phyloP scores from a whole-genome alignment of 2,113 vertebrate species.

The Neogale vison region DNA sequence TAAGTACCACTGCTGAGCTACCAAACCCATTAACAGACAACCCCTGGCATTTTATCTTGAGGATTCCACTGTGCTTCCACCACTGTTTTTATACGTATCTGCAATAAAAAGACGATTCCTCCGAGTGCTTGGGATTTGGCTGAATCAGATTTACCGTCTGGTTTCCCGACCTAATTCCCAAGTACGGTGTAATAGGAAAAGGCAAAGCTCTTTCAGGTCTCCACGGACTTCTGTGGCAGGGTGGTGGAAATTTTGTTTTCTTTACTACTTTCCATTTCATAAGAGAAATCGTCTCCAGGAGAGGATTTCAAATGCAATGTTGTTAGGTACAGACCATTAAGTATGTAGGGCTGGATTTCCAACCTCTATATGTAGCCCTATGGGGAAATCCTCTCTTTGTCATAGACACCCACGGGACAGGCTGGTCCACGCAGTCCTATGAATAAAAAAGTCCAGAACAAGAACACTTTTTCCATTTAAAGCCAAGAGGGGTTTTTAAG shows the following conservation, averaged over 20 bases:
- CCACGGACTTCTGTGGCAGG: slow-evolving; percentile 40
- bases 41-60: slow-evolving; percentile 74
- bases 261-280: slow-evolving; percentile 70
- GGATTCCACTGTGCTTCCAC: slow-evolving; percentile 68
- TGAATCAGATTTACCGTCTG: slow-evolving; percentile 75
- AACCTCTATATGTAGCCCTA: not conserved
- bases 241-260: slow-evolving; percentile 55
- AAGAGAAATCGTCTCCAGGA: slow-evolving; percentile 64
- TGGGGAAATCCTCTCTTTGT: slow-evolving; percentile 48
- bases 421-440: not conserved
- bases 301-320: slow-evolving; percentile 66
- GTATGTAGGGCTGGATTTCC: slow-evolving; percentile 52
- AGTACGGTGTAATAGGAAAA: slow-evolving; percentile 60
- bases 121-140: slow-evolving; percentile 70
- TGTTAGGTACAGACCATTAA: slow-evolving; percentile 70
- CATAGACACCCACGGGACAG: slow-evolving; percentile 13
- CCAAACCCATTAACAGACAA: slow-evolving; percentile 68
- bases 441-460: slow-evolving; percentile 47
- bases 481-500: not conserved
- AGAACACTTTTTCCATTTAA: slow-evolving; percentile 17
- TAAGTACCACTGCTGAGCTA: slow-evolving; percentile 55
- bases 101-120: slow-evolving; percentile 77
- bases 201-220: slow-evolving; percentile 48
- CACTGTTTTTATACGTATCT: slow-evolving; percentile 78
- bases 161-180: slow-evolving; percentile 64